These are phyloP conservation scores for Diaprepes abbreviatus DNA, from an alignment of 2,888 invertebrate species.

Conservation along the genomic window DNA sequence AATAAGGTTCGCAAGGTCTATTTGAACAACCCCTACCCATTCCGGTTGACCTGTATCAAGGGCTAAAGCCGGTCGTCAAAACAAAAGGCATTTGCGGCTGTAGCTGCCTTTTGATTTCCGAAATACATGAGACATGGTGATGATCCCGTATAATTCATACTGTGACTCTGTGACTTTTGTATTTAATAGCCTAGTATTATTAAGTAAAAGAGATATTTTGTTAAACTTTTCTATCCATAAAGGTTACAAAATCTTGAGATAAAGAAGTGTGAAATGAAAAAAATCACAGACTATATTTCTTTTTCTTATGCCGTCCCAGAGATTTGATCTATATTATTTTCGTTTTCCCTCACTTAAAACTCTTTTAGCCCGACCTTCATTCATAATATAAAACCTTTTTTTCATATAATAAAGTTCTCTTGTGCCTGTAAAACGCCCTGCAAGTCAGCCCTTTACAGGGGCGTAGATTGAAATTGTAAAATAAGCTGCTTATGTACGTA, in stretches of 20 bases:
- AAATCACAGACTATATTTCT: slow-evolving; percentile 29
- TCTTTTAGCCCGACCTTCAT: slow-evolving; percentile 39
- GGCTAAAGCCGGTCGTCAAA: no score
- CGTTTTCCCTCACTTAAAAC: slow-evolving; percentile 38
- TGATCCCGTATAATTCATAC: no score
- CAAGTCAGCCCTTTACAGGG: slow-evolving; percentile 9
- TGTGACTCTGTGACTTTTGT: no score
- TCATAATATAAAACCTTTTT: slow-evolving; percentile 42
- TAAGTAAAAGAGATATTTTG: no score
- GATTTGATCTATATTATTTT: slow-evolving; percentile 40
- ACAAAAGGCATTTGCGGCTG: no score
- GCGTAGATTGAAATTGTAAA: slow-evolving; percentile 3
- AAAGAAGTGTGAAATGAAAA: slow-evolving; percentile 13
- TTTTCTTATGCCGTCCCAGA: slow-evolving; percentile 22
- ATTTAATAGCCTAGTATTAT: no score
- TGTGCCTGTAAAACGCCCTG: slow-evolving; percentile 14
- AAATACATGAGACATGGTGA: no score
- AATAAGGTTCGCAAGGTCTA: no score
- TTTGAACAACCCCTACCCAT: no score
- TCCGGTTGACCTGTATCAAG: no score
- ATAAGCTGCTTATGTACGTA: background rate
- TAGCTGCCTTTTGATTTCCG: no score
- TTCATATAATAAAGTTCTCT: slow-evolving; percentile 42
- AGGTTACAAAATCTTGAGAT: background rate
- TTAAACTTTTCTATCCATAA: background rate